Base-by-base conservation (phyloP, 2,113 vertebrate species). In the Beaufortia kweichowensis region DNA sequence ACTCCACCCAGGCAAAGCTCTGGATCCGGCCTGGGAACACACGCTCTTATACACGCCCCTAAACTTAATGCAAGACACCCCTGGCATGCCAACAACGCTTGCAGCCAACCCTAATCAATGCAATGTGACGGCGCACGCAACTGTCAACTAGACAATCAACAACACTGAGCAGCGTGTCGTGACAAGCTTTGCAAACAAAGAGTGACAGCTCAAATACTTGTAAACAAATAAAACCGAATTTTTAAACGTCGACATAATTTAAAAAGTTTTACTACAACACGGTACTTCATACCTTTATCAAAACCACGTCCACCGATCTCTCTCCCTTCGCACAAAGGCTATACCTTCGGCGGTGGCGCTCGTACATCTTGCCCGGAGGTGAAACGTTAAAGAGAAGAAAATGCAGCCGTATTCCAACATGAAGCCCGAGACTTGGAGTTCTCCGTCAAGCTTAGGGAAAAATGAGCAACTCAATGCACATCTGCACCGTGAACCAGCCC, bases 301-400 rank as follows among this genome's bases (percentile, higher is more conserved):
- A 81, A 48, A 96, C 93, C 84, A 96, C 95, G 73, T 95, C 95
- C 79, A 94, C 93, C 7, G 92, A 83, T 79, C 93, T 92, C 88
- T 94, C 92, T 80, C 92, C 92, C 81, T 90, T 94, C 86, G 94
- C 90, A 48, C 93, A 95, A 69, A 97, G 90, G 84, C 93, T 97
- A 84, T 96, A 96, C 59, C 94, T 93, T 81, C 94, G 87, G 88
- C 89, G 95, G 87, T 96, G 93, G 69, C 95, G 91, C 23, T 96
- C 95, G 2, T 96, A 96, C 95, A 96, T 96, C 82, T 86, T 92
- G 76, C 33, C 86, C 86, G 14, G 11, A 4, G 12, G 15, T 6
- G n/a, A n/a, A 60, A 55, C 17, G 21, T 70, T 17, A 17, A 72
- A 29, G 2, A n/a, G 29, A 23, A 43, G 56, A 56, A 73, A 39